Evolutionary conservation across 1,140 invertebrate species (phyloP).

Genomic region (Dufourea novaeangliae): DNA sequence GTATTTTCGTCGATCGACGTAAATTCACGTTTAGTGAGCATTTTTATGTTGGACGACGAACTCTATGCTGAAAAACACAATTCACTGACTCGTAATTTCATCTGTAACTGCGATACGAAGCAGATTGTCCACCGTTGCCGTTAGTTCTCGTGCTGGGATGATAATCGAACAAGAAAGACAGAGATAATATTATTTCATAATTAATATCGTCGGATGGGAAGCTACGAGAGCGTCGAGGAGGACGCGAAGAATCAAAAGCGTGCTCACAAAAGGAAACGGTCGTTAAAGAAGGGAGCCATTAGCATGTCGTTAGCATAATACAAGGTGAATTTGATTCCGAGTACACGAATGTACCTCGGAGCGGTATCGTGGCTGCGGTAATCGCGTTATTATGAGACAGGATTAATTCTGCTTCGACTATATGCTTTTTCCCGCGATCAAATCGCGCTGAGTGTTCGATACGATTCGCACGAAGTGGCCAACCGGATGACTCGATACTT

Average conservation of each 20-base stretch:
- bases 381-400: conserved; percentile 46
- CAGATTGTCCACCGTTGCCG: not conserved
- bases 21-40: too few relatives aligned
- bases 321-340: conserved; percentile 51
- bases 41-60: conserved; percentile 18
- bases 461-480: not conserved
- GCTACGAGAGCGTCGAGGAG: not conserved
- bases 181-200: conserved; percentile 21
- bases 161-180: not conserved
- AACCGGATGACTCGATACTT: not conserved
- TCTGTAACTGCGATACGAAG: too few relatives aligned
- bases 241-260: conserved; percentile 40
- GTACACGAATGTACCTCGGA: conserved; percentile 44
- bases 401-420: conserved; percentile 35
- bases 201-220: conserved; percentile 32
- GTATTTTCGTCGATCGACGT: too few relatives aligned
- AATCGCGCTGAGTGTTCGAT: not conserved
- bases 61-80: too few relatives aligned
- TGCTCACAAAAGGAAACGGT: conserved; percentile 42
- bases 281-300: conserved; percentile 50
- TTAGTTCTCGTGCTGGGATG: not conserved
- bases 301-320: conserved; percentile 53
- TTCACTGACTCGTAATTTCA: too few relatives aligned
- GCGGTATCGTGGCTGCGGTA: conserved; percentile 31
- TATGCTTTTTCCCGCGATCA: not conserved